Base-by-base conservation (phyloP, 2,113 vertebrate genomes). In the Heteronetta atricapilla region DNA sequence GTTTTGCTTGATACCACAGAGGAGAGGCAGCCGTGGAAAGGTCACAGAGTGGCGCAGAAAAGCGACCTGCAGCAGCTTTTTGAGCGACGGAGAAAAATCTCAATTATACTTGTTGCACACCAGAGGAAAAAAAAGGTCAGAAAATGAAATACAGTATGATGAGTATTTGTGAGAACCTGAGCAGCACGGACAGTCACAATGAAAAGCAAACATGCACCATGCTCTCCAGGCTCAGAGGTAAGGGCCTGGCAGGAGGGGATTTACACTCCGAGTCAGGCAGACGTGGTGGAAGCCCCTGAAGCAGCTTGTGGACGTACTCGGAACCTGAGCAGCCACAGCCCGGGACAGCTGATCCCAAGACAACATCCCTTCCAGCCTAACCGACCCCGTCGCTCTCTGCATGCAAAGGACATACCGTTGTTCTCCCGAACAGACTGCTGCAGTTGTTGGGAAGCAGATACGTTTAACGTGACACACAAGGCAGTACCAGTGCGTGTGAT, bases 401-500 rank as follows among this genome's bases (percentile, higher is more conserved):
- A 17, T 3, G 19, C 50, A 23, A 48, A 58, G 2, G 10, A 29
- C 12, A 23, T 18, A 10, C 1, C 22, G 11, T 13, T 33, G 0
- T 13, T 42, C 44, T 3, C 33, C 36, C n/a, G 1, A 76, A 38
- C 40, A 2, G 4, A 52, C 34, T 3, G 6, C 29, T 46, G 21
- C 25, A 18, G 8, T 18, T 48, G 44, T 11, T 31, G 50, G 62
- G 34, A 48, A 31, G 53, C 20, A 53, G 68, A 38, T 48, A 44
- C 29, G 29, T 38, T 22, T 46, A 58, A 46, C 11, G 19, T 3
- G 46, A n/a, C 0, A 3, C 8, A 46, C 15, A 17, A 42, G 68
- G 10, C 18, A 29, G 5, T 5, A 70, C 10, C 28, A 69, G 7
- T 25, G 58, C 28, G 25, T 59, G 6, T 10, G 9, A 64, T 42